These are phyloP conservation scores for Vulpes vulpes DNA, from an alignment of 2,113 vertebrate species.

Conservation along the genomic window DNA sequence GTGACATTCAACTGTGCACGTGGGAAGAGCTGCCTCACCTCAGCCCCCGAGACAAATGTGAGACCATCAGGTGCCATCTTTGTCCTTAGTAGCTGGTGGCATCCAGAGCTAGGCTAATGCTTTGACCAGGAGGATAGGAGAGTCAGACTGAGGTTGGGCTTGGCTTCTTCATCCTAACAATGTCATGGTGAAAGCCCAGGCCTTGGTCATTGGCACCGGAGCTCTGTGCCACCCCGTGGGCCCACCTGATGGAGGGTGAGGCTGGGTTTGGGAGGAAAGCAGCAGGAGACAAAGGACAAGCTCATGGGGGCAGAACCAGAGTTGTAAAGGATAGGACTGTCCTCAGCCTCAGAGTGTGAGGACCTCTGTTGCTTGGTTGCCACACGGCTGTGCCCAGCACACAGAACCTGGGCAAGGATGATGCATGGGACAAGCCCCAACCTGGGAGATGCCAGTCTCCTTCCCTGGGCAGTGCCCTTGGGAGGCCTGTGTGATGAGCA, in stretches of 20 bases:
- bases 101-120: background rate
- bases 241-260: background rate
- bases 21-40: rapidly evolving
- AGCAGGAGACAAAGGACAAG: background rate
- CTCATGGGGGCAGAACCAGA: background rate
- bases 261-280: background rate
- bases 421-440: rapidly evolving
- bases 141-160: background rate
- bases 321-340: no score
- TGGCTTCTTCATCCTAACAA: rapidly evolving
- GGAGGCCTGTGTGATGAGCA: background rate
- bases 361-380: background rate
- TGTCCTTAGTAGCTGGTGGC: rapidly evolving
- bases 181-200: background rate
- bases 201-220: rapidly evolving
- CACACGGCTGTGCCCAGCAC: rapidly evolving
- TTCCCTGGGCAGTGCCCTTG: background rate
- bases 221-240: rapidly evolving
- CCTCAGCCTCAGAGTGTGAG: background rate
- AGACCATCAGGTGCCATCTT: background rate
- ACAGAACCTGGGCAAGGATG: rapidly evolving
- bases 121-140: background rate
- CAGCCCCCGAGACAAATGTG: rapidly evolving
- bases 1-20: rapidly evolving
- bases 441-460: rapidly evolving